Evolutionary conservation across 2,888 invertebrate species (phyloP), one percentile per base, ranked within the genome.

Genomic region (Myopa testacea): DNA sequence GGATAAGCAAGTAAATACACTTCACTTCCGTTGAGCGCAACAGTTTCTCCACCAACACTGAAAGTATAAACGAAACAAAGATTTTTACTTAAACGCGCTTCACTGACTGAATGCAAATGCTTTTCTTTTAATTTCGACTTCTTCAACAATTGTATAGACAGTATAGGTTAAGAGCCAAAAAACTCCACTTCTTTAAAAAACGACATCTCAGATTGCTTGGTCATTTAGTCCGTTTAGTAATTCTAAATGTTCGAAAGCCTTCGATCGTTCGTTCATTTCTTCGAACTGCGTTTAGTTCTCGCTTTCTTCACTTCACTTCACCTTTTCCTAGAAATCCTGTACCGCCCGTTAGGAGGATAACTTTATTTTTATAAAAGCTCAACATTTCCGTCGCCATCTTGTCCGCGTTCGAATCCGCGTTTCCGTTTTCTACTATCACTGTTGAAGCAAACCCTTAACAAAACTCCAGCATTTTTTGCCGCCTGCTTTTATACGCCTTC

Each of bases 11-110:
- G 83, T 91, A 93, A 79, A 93, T 89, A 16, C 90, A 89, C 50
- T 90, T 89, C 6, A 92, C 84, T 60, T 91, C 90, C 63, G 92
- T 93, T 19, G 90, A 89, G 70, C 93, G 89, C 38, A 93, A 86
- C 58, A 93, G 86, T 84, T 93, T 93, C 83, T 93, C 92, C 77
- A 93, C 88, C 38, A 92, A 87, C 78, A 92, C 93, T 90, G 79
- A 40, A 82, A 81, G 40, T 55, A 70, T 40, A 10, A 26, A 55
- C 26, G n/a, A 69, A 7, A 26, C 37, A 78, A 34, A 71, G 50
- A 14, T 14, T 10, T 50, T 50, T 14, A 50, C 50, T 50, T 50
- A 8, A 14, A 50, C 8, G 8, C 50, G 14, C 50, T 50, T 50
- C 50, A 50, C 14, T 50, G 10, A 50, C 50, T 10, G 50, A 8